Evolutionary conservation across 2,113 vertebrate species (phyloP).

Genomic region (Tapirus terrestris): DNA sequence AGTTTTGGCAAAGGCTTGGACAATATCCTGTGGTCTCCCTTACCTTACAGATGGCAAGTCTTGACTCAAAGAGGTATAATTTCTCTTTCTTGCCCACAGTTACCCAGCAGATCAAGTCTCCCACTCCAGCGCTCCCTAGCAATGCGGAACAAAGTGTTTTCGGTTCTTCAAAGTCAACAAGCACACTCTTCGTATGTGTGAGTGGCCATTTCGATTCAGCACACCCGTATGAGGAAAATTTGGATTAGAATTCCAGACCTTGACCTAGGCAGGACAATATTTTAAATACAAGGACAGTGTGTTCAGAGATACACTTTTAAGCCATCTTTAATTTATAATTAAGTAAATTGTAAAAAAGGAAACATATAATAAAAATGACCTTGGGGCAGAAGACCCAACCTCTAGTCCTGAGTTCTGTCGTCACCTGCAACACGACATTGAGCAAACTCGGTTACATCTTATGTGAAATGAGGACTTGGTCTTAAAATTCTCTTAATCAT

Average conservation of each 20-base stretch:
- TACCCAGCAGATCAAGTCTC: not conserved
- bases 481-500: not conserved
- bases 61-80: not conserved
- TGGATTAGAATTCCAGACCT: constrained; percentile 37
- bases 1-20: not conserved
- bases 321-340: not conserved
- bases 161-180: constrained; percentile 25
- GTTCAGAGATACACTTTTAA: constrained; percentile 3
- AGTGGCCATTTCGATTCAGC: not conserved
- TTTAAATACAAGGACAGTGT: not conserved
- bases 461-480: constrained; percentile 3
- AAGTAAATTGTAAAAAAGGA: not conserved
- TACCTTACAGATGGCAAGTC: not conserved
- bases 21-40: not conserved
- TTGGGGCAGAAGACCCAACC: not conserved
- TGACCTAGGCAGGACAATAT: not conserved
- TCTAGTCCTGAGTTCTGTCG: not conserved
- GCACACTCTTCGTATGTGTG: not conserved
- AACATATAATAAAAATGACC: not conserved
- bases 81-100: not conserved
- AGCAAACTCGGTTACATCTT: not conserved
- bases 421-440: not conserved
- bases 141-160: not conserved
- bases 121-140: not conserved
- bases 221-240: not conserved